Conservation (phyloP, 2,113 vertebrate genomes). For the Triplophysa siluroides region DNA sequence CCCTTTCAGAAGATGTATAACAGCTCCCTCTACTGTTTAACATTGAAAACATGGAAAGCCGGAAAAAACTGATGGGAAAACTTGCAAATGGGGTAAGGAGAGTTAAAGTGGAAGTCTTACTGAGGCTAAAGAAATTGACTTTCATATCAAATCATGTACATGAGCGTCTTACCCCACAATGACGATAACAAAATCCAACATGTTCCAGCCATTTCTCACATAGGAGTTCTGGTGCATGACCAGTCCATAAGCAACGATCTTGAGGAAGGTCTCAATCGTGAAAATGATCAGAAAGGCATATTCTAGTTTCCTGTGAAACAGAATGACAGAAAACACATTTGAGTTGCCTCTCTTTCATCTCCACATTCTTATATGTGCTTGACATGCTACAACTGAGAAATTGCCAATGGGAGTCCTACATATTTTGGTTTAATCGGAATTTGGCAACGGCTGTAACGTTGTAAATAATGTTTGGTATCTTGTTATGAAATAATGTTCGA, state of each 20-base stretch:
- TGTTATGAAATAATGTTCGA: no score
- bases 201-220: conserved; percentile 97
- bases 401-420: no score
- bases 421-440: not conserved
- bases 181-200: conserved; percentile 99
- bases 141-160: not conserved
- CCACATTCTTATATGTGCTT: not conserved
- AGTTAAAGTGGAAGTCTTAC: no score
- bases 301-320: conserved; percentile 93
- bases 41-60: no score
- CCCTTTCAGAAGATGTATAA: no score
- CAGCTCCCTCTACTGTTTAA: no score
- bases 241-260: conserved; percentile 99
- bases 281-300: conserved; percentile 99
- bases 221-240: conserved; percentile 98
- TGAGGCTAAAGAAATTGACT: not conserved
- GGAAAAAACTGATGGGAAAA: no score
- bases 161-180: conserved; percentile 86
- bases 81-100: not conserved
- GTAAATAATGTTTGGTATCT: no score
- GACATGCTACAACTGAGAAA: no score
- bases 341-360: not conserved
- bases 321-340: conserved; percentile 43
- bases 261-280: conserved; percentile 99
- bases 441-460: no score